Conservation (phyloP, 1,140 invertebrate genomes). For the Saccostrea echinata region DNA sequence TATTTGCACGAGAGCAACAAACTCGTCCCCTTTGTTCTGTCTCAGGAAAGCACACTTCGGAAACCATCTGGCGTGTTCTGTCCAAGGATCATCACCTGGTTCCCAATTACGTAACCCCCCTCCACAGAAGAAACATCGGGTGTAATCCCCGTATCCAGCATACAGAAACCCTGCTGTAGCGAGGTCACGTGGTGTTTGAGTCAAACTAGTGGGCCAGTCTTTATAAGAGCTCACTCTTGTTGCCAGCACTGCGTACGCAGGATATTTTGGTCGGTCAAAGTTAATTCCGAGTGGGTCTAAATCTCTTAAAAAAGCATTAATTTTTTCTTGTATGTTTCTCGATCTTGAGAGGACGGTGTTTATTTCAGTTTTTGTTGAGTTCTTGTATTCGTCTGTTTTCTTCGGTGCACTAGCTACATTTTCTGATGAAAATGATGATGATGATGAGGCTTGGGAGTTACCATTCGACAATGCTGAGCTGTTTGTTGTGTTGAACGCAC, state of each 20-base stretch:
- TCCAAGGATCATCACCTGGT: slow-evolving; percentile 86
- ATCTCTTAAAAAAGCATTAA: background rate
- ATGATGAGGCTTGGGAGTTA: background rate
- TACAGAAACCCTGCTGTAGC: slow-evolving; percentile 95
- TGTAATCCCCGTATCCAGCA: slow-evolving; percentile 82
- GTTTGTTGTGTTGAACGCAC: background rate
- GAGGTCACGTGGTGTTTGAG: slow-evolving; percentile 88
- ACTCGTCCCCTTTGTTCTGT: slow-evolving; percentile 86
- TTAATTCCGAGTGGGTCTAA: slow-evolving; percentile 57
- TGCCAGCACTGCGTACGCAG: slow-evolving; percentile 81
- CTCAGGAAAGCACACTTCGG: slow-evolving; percentile 88
- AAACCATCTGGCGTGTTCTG: slow-evolving; percentile 84
- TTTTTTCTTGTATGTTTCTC: background rate
- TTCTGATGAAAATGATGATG: background rate
- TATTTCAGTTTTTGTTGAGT: background rate
- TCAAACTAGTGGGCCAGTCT: slow-evolving; percentile 73
- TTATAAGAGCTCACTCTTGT: slow-evolving; percentile 86
- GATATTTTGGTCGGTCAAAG: slow-evolving; percentile 61
- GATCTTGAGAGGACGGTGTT: background rate
- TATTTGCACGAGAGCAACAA: slow-evolving; percentile 51
- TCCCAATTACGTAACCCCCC: slow-evolving; percentile 88
- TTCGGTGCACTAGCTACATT: background rate
- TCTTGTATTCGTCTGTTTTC: background rate
- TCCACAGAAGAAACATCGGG: slow-evolving; percentile 88
- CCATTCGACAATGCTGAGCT: background rate